phyloP scores from a whole-genome alignment of 2,113 vertebrate species.

The Oryctolagus cuniculus region DNA sequence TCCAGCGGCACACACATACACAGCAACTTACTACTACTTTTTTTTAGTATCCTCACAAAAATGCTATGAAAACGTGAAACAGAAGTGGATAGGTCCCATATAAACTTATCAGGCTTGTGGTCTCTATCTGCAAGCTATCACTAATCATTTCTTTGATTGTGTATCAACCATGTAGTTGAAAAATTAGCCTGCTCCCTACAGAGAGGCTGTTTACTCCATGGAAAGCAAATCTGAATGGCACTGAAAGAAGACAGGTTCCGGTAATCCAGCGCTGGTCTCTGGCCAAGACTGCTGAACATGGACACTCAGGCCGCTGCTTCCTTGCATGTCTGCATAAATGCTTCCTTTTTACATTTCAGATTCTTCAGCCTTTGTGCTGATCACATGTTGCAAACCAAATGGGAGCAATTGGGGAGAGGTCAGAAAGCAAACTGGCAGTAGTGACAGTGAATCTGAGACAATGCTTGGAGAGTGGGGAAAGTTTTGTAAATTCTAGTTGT shows the following conservation, averaged over 20 bases:
- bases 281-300: background rate
- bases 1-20: background rate
- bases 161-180: background rate
- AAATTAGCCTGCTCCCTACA: background rate
- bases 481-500: background rate
- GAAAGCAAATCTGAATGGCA: background rate
- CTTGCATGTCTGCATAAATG: background rate
- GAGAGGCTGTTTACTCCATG: background rate
- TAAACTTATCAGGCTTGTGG: background rate
- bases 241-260: background rate
- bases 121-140: background rate
- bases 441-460: background rate
- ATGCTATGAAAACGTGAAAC: conserved; percentile 2
- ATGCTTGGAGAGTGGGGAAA: background rate
- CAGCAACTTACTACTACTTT: background rate
- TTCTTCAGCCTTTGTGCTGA: background rate
- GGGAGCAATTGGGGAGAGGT: background rate
- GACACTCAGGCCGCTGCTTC: background rate
- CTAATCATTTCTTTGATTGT: background rate
- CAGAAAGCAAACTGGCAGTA: background rate
- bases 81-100: background rate
- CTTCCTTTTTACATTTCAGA: background rate
- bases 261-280: background rate
- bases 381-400: background rate
- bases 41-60: background rate